phyloP scores from a whole-genome alignment of 2,797 vertebrate species.

The Spinus olivaceus region DNA sequence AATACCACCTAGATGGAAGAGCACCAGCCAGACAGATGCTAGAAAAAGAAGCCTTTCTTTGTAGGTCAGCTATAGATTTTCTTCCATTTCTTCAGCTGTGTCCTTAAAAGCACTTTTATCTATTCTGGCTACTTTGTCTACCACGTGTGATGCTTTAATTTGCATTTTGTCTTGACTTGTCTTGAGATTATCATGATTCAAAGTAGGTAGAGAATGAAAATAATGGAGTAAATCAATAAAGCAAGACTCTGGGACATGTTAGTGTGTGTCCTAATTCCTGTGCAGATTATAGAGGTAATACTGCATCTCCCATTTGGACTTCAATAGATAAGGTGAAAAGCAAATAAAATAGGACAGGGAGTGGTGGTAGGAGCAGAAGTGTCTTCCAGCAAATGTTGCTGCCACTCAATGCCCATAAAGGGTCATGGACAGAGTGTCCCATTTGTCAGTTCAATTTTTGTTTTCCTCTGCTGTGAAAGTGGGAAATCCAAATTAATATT shows the following conservation, averaged over 20 bases:
- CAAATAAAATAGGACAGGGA: not conserved
- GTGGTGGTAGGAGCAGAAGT: not conserved
- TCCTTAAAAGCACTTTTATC: not conserved
- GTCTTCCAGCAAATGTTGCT: not conserved
- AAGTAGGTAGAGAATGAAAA: not conserved
- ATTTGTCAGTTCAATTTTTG: not conserved
- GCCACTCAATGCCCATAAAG: not conserved
- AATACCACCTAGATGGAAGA: not conserved
- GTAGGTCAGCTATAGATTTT: not conserved
- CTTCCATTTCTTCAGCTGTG: not conserved
- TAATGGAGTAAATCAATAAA: not conserved
- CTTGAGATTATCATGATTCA: not conserved
- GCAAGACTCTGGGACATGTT: not conserved
- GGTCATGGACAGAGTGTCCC: fast-evolving
- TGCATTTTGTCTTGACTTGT: not conserved
- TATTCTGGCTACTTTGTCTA: not conserved
- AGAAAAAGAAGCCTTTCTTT: not conserved
- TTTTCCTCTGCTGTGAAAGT: not conserved
- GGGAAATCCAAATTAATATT: not conserved
- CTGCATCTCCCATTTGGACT: not conserved
- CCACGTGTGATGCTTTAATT: not conserved
- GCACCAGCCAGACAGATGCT: not conserved
- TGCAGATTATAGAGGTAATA: not conserved
- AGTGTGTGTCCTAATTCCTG: not conserved
- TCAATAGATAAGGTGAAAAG: not conserved